Conservation (phyloP, 2,888 invertebrate species). For the Creontiades dilutus region DNA sequence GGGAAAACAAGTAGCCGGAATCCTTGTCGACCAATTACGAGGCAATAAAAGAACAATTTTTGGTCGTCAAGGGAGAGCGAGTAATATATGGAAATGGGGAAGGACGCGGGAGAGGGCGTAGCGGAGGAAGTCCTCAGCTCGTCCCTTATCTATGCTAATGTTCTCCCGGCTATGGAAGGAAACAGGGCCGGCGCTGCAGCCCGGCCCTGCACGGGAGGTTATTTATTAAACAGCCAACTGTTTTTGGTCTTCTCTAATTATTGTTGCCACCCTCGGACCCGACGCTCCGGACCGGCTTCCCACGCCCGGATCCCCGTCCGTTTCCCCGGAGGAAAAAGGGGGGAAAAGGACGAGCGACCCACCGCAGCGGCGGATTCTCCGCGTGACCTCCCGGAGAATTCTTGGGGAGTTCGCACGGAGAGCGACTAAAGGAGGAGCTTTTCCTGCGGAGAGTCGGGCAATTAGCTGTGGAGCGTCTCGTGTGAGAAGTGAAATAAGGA, state of each 20-base stretch:
- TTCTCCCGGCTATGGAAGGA: background rate
- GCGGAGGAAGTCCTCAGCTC: constrained; percentile 62
- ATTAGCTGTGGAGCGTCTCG: background rate
- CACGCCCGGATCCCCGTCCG: constrained; percentile 45
- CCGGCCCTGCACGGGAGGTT: constrained; percentile 29
- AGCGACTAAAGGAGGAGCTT: background rate
- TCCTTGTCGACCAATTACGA: constrained; percentile 58
- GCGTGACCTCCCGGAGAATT: background rate
- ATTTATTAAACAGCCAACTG: constrained; percentile 63
- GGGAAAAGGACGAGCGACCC: constrained; percentile 11
- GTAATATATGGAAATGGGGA: constrained; percentile 63
- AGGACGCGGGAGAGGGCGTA: constrained; percentile 4
- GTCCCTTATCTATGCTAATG: constrained; percentile 67
- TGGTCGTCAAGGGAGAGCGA: constrained; percentile 41
- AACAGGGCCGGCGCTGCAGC: background rate
- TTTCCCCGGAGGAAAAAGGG: background rate
- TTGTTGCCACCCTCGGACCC: constrained; percentile 53
- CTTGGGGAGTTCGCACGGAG: background rate
- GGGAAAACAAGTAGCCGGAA: constrained; percentile 49
- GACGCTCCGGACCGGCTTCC: constrained; percentile 29
- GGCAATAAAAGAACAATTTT: constrained; percentile 51
- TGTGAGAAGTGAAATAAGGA: constrained; percentile 15
- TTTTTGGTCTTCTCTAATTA: constrained; percentile 60
- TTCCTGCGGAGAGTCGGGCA: background rate
- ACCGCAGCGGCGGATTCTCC: background rate